These are phyloP conservation scores for Cariama cristata DNA, from an alignment of 2,113 vertebrate species.

Conservation along the genomic window DNA sequence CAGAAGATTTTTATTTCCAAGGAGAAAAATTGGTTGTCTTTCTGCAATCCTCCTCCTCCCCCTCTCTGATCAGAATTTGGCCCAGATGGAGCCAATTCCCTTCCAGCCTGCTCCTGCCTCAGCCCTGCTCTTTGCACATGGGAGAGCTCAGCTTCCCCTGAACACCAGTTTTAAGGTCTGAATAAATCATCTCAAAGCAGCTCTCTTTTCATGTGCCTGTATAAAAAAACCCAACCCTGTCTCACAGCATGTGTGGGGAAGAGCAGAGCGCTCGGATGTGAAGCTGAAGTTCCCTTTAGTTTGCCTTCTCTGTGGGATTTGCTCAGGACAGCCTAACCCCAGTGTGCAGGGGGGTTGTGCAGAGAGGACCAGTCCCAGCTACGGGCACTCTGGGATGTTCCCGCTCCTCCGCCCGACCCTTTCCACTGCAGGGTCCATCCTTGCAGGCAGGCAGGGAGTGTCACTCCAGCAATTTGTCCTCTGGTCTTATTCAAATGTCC, in stretches of 20 bases:
- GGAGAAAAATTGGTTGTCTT: constrained; percentile 30
- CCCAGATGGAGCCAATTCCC: neutral
- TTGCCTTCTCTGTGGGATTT: neutral
- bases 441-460: neutral
- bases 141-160: neutral
- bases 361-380: neutral
- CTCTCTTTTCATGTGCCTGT: neutral
- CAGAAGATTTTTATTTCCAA: constrained; percentile 41
- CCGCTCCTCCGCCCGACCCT: neutral
- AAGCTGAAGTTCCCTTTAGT: neutral
- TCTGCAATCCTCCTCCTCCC: neutral
- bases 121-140: neutral
- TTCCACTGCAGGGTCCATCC: neutral
- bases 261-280: neutral
- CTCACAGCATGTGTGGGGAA: neutral
- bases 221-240: neutral
- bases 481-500: neutral
- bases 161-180: neutral
- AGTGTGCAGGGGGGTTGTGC: neutral
- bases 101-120: neutral
- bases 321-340: neutral
- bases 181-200: neutral
- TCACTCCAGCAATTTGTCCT: neutral
- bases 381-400: accelerated
- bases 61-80: neutral